Conservation (phyloP, 1,140 invertebrate species). For the Neoseiulus cucumeris region DNA sequence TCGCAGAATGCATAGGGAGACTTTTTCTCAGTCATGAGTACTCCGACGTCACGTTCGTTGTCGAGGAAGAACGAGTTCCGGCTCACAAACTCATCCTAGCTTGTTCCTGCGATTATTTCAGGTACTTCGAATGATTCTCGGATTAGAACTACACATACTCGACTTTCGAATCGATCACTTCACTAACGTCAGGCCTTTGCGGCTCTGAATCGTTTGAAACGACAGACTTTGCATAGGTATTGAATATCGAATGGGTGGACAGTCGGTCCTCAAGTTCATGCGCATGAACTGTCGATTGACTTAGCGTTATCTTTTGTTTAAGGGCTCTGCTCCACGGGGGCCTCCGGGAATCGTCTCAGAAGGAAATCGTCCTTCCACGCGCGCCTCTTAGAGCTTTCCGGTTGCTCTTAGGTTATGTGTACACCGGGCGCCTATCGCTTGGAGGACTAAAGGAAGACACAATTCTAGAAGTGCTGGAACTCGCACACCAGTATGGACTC, state of each 20-base stretch:
- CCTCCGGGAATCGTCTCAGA: conserved; percentile 57
- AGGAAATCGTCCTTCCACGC: conserved; percentile 62
- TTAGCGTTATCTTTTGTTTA: conserved; percentile 21
- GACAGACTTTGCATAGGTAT: too few relatives aligned
- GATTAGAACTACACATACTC: too few relatives aligned
- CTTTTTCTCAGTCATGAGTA: conserved; percentile 69
- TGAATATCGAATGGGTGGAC: too few relatives aligned
- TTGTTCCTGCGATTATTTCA: conserved; percentile 80
- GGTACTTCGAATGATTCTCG: too few relatives aligned
- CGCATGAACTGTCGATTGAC: conserved; percentile 5
- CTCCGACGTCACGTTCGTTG: conserved; percentile 69
- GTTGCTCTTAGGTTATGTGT: conserved; percentile 77
- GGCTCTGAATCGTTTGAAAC: too few relatives aligned
- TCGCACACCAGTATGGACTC: conserved; percentile 90
- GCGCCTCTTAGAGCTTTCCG: conserved; percentile 73
- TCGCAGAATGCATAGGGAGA: conserved; percentile 56
- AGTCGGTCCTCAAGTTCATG: too few relatives aligned
- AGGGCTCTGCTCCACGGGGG: conserved; percentile 71
- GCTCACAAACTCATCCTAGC: conserved; percentile 80
- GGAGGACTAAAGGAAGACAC: conserved; percentile 60
- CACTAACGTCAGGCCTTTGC: too few relatives aligned
- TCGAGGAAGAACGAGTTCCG: conserved; percentile 58
- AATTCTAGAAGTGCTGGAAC: conserved; percentile 59
- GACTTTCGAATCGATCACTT: too few relatives aligned
- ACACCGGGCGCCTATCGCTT: conserved; percentile 70